phyloP scores from a whole-genome alignment of 2,888 invertebrate species.

The Gasteruption jaculator region DNA sequence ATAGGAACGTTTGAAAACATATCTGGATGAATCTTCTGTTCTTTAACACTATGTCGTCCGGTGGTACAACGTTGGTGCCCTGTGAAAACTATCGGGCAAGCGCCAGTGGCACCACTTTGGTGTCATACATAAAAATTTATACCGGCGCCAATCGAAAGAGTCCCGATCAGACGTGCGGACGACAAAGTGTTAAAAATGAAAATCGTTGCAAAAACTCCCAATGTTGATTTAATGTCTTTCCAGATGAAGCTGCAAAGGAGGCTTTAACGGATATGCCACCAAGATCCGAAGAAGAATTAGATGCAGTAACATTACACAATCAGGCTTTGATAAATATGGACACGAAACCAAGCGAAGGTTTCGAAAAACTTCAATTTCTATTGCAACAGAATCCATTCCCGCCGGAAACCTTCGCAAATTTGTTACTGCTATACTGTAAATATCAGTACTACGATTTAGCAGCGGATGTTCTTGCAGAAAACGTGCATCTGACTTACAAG shows the following conservation, averaged over 20 bases:
- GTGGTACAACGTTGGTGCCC: no score
- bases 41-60: no score
- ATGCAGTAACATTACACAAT: constrained; percentile 96
- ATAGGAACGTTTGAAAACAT: no score
- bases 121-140: no score
- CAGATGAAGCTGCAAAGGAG: constrained; percentile 79
- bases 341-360: constrained; percentile 83
- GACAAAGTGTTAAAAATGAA: no score
- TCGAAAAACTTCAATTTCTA: constrained; percentile 90
- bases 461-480: constrained; percentile 96
- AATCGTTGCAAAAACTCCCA: not conserved
- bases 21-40: no score
- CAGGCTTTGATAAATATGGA: constrained; percentile 92
- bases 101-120: no score
- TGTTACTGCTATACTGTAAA: constrained; percentile 91
- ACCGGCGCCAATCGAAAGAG: no score
- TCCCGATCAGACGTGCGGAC: no score
- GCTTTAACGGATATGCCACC: constrained; percentile 88
- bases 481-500: constrained; percentile 93
- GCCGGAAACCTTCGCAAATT: constrained; percentile 94
- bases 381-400: constrained; percentile 95
- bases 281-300: constrained; percentile 92
- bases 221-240: constrained; percentile 25
- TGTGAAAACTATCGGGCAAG: no score
- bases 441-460: constrained; percentile 97